Conservation (phyloP, 2,888 invertebrate genomes). For the Tribolium freemani region DNA sequence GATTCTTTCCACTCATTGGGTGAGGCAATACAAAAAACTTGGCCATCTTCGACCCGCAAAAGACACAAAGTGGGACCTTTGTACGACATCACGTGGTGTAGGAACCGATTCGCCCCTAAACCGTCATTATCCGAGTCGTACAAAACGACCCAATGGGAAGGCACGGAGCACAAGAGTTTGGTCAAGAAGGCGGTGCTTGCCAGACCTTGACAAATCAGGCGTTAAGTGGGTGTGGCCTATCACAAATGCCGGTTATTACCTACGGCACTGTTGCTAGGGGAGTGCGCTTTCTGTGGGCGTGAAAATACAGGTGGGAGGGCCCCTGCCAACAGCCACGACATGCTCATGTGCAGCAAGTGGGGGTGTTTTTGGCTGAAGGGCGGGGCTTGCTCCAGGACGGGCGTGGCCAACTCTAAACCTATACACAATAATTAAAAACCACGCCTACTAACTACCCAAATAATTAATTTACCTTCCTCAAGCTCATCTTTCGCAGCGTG, state of each 20-base stretch:
- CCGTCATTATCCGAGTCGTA: slow-evolving; percentile 90
- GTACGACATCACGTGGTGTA: slow-evolving; percentile 89
- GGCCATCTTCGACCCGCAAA: slow-evolving; percentile 72
- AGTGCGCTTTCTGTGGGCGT: slow-evolving; percentile 63
- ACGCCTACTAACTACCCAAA: not conserved
- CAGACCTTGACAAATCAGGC: slow-evolving; percentile 52
- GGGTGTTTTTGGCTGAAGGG: slow-evolving; percentile 65
- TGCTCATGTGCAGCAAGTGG: slow-evolving; percentile 66
- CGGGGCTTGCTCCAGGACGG: slow-evolving; percentile 76
- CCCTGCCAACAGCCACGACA: slow-evolving; percentile 67
- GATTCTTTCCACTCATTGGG: slow-evolving; percentile 90
- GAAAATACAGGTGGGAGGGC: slow-evolving; percentile 65
- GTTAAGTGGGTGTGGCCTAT: not conserved
- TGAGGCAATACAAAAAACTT: slow-evolving; percentile 82
- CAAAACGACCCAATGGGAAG: slow-evolving; percentile 87
- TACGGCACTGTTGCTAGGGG: slow-evolving; percentile 64
- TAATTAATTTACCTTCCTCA: slow-evolving; percentile 11
- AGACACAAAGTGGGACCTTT: slow-evolving; percentile 78
- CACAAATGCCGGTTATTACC: slow-evolving; percentile 51
- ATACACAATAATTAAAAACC: not conserved
- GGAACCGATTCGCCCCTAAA: slow-evolving; percentile 86
- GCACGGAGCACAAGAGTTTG: slow-evolving; percentile 76
- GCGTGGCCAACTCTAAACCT: slow-evolving; percentile 80
- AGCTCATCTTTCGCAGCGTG: slow-evolving; percentile 11
- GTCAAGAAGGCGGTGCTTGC: slow-evolving; percentile 71